Conservation (phyloP, 64 coral and sea anemone species). For the Actinia tenebrosa region DNA sequence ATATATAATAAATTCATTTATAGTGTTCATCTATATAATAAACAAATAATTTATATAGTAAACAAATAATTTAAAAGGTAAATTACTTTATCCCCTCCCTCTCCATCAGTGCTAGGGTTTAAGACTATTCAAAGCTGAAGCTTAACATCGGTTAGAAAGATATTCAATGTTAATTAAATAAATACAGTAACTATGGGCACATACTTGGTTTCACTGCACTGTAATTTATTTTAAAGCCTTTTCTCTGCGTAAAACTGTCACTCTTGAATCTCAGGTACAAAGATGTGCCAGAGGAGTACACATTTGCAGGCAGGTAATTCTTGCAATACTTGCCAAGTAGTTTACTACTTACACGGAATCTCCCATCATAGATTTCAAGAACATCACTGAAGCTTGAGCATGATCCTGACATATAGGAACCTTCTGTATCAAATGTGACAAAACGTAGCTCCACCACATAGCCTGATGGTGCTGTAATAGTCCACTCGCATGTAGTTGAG, state of each 20-base stretch:
- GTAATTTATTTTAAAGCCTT: neutral
- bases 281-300: neutral
- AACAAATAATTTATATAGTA: too few species aligned
- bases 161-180: too few species aligned
- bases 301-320: constrained; percentile 2
- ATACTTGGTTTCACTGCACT: neutral
- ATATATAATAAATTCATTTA: too few species aligned
- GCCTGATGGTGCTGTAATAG: neutral
- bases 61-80: too few species aligned
- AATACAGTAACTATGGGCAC: neutral
- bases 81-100: too few species aligned
- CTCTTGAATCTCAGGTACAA: neutral
- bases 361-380: constrained; percentile 29
- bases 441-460: constrained; percentile 21
- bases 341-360: neutral
- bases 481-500: constrained; percentile 19
- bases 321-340: constrained; percentile 22
- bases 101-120: too few species aligned
- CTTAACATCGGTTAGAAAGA: too few species aligned
- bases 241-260: neutral
- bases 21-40: too few species aligned
- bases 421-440: neutral
- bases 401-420: too few species aligned
- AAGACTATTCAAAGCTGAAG: too few species aligned
- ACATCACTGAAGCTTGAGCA: constrained; percentile 6